These are phyloP conservation scores for Lucilia cuprina DNA, from an alignment of 1,140 invertebrate species.

Conservation along the genomic window DNA sequence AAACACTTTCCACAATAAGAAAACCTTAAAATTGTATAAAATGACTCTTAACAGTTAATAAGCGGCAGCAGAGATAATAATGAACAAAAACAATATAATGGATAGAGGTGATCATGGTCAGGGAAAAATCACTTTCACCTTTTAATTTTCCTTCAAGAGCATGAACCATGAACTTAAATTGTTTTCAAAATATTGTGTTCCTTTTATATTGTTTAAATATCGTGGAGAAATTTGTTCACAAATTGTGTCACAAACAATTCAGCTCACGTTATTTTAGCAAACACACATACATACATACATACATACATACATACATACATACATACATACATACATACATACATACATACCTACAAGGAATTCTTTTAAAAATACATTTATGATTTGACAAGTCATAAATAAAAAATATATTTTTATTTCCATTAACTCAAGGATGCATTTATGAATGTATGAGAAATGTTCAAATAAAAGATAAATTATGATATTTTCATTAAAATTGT, in stretches of 20 bases:
- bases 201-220: no score
- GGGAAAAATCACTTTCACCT: not conserved
- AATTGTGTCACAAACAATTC: not conserved
- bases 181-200: not conserved
- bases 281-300: no score
- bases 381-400: slow-evolving; percentile 25
- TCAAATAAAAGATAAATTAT: slow-evolving; percentile 26
- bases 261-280: slow-evolving; percentile 17
- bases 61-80: not conserved
- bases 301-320: no score
- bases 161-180: not conserved
- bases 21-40: not conserved
- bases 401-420: slow-evolving; percentile 5
- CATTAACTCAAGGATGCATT: not conserved
- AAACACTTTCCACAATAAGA: not conserved
- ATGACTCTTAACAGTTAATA: not conserved
- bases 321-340: no score
- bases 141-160: not conserved
- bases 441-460: not conserved
- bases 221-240: no score
- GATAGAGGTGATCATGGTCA: not conserved
- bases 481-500: slow-evolving; percentile 8
- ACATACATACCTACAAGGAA: not conserved
- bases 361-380: not conserved
- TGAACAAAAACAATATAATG: not conserved